phyloP scores from a whole-genome alignment of 2,113 vertebrate genomes.

The Hyaena hyaena region DNA sequence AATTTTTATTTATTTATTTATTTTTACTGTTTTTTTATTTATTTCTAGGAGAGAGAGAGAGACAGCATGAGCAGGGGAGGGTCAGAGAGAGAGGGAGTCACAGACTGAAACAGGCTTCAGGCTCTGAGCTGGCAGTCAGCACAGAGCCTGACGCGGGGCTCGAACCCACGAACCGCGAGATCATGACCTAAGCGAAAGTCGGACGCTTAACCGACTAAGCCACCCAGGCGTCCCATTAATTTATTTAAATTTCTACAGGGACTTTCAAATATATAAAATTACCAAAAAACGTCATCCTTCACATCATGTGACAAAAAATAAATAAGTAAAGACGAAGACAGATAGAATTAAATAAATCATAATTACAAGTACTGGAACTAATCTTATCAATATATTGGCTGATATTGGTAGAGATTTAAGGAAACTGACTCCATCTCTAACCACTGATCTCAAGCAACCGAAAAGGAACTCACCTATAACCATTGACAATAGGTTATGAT shows the following conservation, averaged over 20 bases:
- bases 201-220: no score
- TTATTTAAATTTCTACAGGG: not conserved
- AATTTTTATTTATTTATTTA: no score
- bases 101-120: no score
- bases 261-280: not conserved
- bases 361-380: not conserved
- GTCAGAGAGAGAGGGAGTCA: no score
- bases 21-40: no score
- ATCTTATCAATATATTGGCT: not conserved
- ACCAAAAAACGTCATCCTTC: not conserved
- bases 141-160: no score
- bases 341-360: not conserved
- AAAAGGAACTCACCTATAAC: not conserved
- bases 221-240: not conserved
- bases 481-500: not conserved
- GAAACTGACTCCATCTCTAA: not conserved
- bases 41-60: no score
- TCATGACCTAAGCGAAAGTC: no score
- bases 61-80: no score
- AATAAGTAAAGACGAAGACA: not conserved
- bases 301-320: not conserved
- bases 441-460: not conserved
- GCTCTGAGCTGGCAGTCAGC: no score
- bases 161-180: no score
- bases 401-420: not conserved